Evolutionary conservation across 2,797 vertebrate species (phyloP), one percentile per base, ranked within the genome.

Genomic region (Peromyscus nudipes): DNA sequence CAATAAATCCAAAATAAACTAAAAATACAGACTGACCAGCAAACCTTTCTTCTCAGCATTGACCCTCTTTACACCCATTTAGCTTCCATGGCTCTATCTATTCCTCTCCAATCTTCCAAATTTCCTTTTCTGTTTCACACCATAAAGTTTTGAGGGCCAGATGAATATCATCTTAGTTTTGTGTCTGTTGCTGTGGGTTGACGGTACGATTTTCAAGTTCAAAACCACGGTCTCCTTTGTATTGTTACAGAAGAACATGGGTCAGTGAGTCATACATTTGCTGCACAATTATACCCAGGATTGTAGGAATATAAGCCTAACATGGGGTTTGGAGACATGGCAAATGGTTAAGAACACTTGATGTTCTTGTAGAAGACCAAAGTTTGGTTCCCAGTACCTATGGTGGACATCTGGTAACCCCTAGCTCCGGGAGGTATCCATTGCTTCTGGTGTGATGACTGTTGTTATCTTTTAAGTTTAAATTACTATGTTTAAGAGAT

Each of bases 171-270:
- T 75, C 67, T 90, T 75, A 64, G 79, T 86, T 95, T 92, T 93
- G 19, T 93, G 96, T 86, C 46, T 89, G 23, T n/a, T 85, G 10
- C n/a, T 52, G 4, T 31, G 71, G 73, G 46, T 71, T 40, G 60
- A 88, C 81, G 77, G 3, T 71, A 79, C 6, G 25, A 92, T 93
- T 93, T 94, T 79, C 34, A 4, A 85, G 84, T 92, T 31, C 2
- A 11, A 52, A 79, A 29, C 60, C 37, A 31, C 4, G 16, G 13
- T 21, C 40, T 4, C 4, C 46, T 79, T 92, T 69, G 23, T 90
- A 43, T 4, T 67, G 94, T 94, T 77, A 57, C 4, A 27, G 76
- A 77, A 49, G 34, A 85, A 12, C 55, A 60, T 11, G 40, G n/a
- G 34, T 88, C 87, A 34, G 19, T 17, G 34, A 94, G 27, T 73